A percentile compares a stretch with the other conserved stretches of the same genome.
phyloP scores from a whole-genome alignment of 2,888 invertebrate genomes.

The Anoplius nigerrimus region DNA sequence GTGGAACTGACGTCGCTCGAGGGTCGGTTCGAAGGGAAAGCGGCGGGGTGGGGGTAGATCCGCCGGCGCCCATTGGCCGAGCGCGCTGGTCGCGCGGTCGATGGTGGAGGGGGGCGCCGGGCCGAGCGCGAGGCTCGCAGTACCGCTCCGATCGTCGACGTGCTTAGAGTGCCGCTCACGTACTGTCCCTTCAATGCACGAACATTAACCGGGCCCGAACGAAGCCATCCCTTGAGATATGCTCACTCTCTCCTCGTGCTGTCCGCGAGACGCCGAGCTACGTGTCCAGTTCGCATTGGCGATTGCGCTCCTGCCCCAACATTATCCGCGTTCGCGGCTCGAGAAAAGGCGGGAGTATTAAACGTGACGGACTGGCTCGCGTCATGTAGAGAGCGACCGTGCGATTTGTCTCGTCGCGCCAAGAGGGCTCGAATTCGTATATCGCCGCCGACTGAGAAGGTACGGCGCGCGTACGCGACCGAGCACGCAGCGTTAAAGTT shows the following conservation, averaged over 20 bases:
- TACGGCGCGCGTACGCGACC: no score
- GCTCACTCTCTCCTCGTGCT: not conserved
- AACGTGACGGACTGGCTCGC: no score
- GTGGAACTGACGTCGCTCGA: constrained; percentile 15
- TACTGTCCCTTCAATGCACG: not conserved
- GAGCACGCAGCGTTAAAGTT: no score
- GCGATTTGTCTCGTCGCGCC: no score
- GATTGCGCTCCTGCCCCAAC: no score
- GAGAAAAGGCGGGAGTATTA: no score
- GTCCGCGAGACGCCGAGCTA: not conserved
- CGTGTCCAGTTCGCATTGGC: no score
- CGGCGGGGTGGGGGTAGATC: constrained; percentile 48
- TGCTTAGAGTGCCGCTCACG: not conserved
- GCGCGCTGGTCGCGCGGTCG: constrained; percentile 64
- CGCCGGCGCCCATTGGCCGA: constrained; percentile 54
- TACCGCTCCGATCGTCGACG: constrained; percentile 66
- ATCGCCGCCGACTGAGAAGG: no score
- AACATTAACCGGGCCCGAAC: not conserved
- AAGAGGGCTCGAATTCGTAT: no score
- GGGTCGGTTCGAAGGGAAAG: constrained; percentile 40
- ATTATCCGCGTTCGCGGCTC: no score
- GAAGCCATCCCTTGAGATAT: not conserved
- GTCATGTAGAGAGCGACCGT: no score
- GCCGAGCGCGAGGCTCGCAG: constrained; percentile 63
- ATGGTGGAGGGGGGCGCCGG: constrained; percentile 67